phyloP scores from a whole-genome alignment of 2,113 vertebrate species.

The Serinus canaria region DNA sequence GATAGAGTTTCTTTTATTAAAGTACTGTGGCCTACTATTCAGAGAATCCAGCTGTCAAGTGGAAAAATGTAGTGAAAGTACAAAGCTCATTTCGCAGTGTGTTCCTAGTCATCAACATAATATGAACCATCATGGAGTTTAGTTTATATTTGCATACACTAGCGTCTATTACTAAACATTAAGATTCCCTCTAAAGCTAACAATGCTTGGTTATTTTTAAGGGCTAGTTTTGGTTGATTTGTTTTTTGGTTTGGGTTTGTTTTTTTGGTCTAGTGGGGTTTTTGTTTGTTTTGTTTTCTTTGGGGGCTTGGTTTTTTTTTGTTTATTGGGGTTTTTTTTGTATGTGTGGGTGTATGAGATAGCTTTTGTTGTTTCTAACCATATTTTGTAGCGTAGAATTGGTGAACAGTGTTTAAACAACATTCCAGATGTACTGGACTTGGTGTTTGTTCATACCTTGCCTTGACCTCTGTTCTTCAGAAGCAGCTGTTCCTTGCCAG shows the following conservation, averaged over 20 bases:
- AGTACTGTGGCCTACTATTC: neutral
- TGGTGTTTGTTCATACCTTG: neutral
- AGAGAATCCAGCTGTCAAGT: neutral
- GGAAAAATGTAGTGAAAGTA: neutral
- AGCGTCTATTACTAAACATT: neutral
- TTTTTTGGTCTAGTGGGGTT: neutral
- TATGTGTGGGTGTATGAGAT: neutral
- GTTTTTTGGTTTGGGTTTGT: neutral
- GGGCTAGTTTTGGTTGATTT: no score
- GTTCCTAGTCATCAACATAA: neutral
- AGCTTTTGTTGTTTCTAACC: neutral
- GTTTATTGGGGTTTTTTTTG: no score
- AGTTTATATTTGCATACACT: neutral
- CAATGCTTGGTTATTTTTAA: neutral
- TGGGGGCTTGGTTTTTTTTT: neutral
- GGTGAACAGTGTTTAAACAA: neutral
- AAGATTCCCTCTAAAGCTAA: neutral
- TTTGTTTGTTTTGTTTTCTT: neutral
- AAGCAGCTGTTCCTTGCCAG: neutral
- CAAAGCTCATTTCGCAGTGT: neutral
- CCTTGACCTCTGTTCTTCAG: neutral
- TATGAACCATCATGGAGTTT: neutral
- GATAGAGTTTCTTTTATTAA: neutral
- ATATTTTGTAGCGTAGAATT: neutral
- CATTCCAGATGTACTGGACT: neutral